Base-by-base conservation (phyloP, 2,113 vertebrate species). In the Caloenas nicobarica region DNA sequence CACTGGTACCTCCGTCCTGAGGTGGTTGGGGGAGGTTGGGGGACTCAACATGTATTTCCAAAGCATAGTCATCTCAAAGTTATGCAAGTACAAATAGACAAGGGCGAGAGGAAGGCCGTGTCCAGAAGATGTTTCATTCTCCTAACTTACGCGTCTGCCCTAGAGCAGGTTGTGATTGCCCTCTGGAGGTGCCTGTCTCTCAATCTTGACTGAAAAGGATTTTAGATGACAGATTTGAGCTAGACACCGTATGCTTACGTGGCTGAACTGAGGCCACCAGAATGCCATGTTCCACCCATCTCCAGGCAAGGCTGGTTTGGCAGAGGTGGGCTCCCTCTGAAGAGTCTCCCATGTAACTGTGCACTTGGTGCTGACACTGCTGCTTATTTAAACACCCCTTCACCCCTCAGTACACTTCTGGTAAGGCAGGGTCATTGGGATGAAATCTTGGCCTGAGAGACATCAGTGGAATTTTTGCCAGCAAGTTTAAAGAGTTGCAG, bases 1-100 rank as follows among this genome's bases (percentile, higher is more conserved):
- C 0, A 0, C 16, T 64, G 28, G n/a, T 53, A 60, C 44, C 15
- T 40, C 44, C 0, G 0, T 54, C 29, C 13, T 33, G 26, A 70
- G 64, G 5, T 46, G 21, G 10, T 8, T 81, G 68, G 14, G 29
- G 25, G 56, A 7, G 17, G 10, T 9, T 70, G 61, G 14, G 29
- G 25, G 56, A 9, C 48, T 69, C 36, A 17, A 46, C 0, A 1
- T 11, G 7, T 57, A 70, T 51, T 74, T 11, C 48, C 48, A 38
- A 80, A 62, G 28, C 0, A 2, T 38, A 21, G 31, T 38, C 8
- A 18, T 57, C 48, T 51, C 21, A n/a, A n/a, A 76, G 57, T 57
- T 56, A 50, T 0, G 0, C 36, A 62, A 12, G 33, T 34, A 81
- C 15, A 51, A 48, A 34, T 14, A 56, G 23, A 31, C 29, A 65